Percentiles rank a stretch among this genome's conserved stretches.
These are phyloP conservation scores for Macheiramphus alcinus DNA, from an alignment of 2,113 vertebrate genomes.

Conservation along the genomic window DNA sequence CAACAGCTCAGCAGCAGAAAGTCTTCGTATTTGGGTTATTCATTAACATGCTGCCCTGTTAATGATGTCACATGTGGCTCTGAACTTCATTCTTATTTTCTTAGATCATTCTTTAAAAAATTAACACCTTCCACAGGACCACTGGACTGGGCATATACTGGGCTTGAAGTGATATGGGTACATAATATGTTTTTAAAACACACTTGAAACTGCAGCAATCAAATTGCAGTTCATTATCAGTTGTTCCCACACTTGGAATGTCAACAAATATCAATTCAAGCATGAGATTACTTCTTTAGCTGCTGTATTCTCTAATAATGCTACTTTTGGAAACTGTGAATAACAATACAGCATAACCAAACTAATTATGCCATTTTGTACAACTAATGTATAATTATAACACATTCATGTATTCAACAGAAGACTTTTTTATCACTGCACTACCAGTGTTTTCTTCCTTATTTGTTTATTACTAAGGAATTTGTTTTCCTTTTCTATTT, in stretches of 20 bases:
- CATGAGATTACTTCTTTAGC: constrained; percentile 20
- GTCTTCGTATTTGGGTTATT: background rate
- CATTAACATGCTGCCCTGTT: background rate
- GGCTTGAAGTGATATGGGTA: background rate
- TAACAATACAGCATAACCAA: background rate
- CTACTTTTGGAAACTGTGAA: background rate
- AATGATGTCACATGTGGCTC: background rate
- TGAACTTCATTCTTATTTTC: background rate
- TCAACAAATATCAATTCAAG: background rate
- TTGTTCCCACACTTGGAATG: background rate
- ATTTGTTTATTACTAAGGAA: background rate
- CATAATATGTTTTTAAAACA: background rate
- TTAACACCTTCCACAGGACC: background rate
- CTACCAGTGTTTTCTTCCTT: background rate
- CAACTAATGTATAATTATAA: constrained; percentile 29
- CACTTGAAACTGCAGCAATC: background rate
- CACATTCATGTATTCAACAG: background rate
- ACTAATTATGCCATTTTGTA: constrained; percentile 7
- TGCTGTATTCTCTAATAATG: background rate
- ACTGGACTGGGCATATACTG: background rate
- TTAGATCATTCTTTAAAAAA: background rate
- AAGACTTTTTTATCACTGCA: background rate
- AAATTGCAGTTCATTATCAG: background rate
- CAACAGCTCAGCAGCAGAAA: background rate
- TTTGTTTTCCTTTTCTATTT: background rate